Conservation (phyloP, 2,797 vertebrate genomes). For the Lateolabrax maculatus region DNA sequence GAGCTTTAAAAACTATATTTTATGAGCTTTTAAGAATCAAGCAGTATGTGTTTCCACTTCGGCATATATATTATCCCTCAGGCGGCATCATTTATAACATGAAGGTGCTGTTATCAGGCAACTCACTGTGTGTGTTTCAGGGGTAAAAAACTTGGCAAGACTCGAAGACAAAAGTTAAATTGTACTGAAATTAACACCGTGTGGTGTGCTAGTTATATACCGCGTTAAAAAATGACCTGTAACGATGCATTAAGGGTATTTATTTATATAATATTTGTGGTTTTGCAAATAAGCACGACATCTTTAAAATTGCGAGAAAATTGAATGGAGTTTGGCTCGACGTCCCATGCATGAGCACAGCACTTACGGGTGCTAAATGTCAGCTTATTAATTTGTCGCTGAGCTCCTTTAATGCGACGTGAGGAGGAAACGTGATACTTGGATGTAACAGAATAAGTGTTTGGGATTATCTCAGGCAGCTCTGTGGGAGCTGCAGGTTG, state of each 20-base stretch:
- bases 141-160: fast-evolving
- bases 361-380: neutral
- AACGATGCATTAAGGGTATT: fast-evolving
- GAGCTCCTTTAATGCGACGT: neutral
- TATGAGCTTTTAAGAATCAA: fast-evolving
- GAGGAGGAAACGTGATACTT: neutral
- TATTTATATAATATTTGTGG: fast-evolving
- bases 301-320: neutral
- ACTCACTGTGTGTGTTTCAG: neutral
- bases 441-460: neutral
- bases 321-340: slow-evolving; percentile 7
- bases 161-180: neutral
- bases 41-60: neutral
- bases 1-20: neutral
- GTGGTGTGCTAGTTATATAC: fast-evolving
- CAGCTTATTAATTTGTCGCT: neutral
- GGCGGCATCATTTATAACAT: fast-evolving
- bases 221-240: neutral
- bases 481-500: neutral
- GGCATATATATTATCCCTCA: neutral
- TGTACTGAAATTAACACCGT: fast-evolving
- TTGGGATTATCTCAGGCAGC: neutral
- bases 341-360: neutral
- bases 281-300: fast-evolving
- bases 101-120: neutral